Base-by-base conservation (phyloP, 2,113 vertebrate species). In the Polypterus senegalus region DNA sequence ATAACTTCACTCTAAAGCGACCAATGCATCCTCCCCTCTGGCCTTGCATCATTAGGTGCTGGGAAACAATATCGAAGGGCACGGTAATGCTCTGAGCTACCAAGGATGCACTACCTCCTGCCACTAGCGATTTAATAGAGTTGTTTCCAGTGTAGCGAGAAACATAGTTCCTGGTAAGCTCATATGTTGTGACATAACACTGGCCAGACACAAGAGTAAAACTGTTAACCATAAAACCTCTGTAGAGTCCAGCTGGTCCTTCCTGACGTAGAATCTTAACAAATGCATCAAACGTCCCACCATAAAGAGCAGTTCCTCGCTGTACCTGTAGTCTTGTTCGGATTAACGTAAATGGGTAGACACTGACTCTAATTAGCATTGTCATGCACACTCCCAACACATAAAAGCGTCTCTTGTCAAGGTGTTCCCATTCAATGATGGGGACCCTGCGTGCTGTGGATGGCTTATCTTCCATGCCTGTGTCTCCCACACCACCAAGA, bases 361-460 rank as follows among this genome's bases (percentile, higher is more conserved):
- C 89, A 0, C 92, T 92, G 65, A 89, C 89, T 1, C 96, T 82
- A 66, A 94, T 98, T 78, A 88, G 88, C 85, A 98, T 85, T 0
- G 96, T 96, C 92, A 98, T 97, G 27, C 93, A 92, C 49, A 97
- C 86, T 0, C 94, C 92, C 0, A 98, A 77, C 0, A 94, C 87
- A 3, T 97, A 99, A 82, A 99, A 99, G 65, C 97, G 97, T 79
- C 86, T 87, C 73, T 98, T 98, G 87, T 99, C 96, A 80, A 99
- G 74, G 72, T 99, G 90, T 63, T 99, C 94, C 96, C 96, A 99
- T 72, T 99, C 96, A 0, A 98, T 99, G 76, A 99, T 98, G 72
- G 82, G 91, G 75, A 99, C 91, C 67, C 91, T 91, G 6, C 93
- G 85, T 27, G 27, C 27, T 27, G 27, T 27, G 27, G 27, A 27